phyloP scores from a whole-genome alignment of 2,888 invertebrate genomes.

The Bombylius major region DNA sequence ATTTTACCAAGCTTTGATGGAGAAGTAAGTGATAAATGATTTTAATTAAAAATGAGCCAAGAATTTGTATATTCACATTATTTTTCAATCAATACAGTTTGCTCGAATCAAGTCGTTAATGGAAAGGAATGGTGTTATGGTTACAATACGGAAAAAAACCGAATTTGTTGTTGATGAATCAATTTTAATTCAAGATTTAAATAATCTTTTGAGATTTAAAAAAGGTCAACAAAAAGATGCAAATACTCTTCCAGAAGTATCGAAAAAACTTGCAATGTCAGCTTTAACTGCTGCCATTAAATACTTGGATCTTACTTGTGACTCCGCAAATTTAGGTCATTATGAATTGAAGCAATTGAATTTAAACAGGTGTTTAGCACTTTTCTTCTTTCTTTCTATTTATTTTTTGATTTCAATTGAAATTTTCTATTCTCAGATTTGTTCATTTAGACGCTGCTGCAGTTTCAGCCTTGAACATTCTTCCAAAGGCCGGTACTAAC shows the following conservation, averaged over 20 bases:
- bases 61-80: not conserved
- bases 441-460: slow-evolving; percentile 82
- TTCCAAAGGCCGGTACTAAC: slow-evolving; percentile 52
- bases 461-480: slow-evolving; percentile 71
- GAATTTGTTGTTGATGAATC: slow-evolving; percentile 53
- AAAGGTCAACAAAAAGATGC: slow-evolving; percentile 66
- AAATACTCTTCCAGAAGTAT: slow-evolving; percentile 58
- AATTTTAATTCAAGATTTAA: slow-evolving; percentile 67
- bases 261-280: slow-evolving; percentile 55
- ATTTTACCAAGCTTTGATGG: slow-evolving; percentile 50
- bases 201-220: slow-evolving; percentile 62
- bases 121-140: slow-evolving; percentile 63
- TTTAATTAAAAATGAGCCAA: not conserved
- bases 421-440: slow-evolving; percentile 38
- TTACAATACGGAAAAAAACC: slow-evolving; percentile 58
- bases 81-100: not conserved
- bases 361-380: slow-evolving; percentile 33
- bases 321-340: slow-evolving; percentile 65
- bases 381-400: not conserved
- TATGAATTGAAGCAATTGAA: slow-evolving; percentile 53
- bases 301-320: slow-evolving; percentile 67
- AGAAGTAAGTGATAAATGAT: slow-evolving; percentile 32
- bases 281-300: slow-evolving; percentile 66
- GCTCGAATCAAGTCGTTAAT: slow-evolving; percentile 49
- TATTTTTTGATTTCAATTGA: slow-evolving; percentile 14